Evolutionary conservation across 2,797 vertebrate genomes (phyloP).

Genomic region (Benthosema pterotum): DNA sequence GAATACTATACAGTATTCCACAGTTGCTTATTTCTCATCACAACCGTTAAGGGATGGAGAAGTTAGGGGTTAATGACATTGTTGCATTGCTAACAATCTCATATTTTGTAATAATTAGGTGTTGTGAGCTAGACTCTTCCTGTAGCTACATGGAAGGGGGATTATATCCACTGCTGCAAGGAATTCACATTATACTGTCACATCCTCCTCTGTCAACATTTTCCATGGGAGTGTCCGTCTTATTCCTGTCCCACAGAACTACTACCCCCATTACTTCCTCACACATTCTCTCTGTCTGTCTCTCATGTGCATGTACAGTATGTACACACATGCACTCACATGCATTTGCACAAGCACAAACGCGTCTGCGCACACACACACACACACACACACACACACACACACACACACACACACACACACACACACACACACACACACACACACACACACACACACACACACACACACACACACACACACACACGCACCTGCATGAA

Average conservation of each 20-base stretch:
- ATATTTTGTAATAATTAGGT: too few relatives aligned
- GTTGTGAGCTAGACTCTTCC: too few relatives aligned
- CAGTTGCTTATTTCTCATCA: too few relatives aligned
- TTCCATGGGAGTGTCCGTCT: slow-evolving; percentile 62
- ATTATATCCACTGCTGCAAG: too few relatives aligned
- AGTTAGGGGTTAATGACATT: too few relatives aligned
- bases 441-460: slow-evolving; percentile 1
- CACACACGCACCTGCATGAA: too few relatives aligned
- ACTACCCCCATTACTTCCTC: slow-evolving; percentile 23
- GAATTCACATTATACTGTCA: background rate
- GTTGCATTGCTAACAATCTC: too few relatives aligned
- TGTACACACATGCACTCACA: slow-evolving; percentile 6
- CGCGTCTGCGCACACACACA: background rate
- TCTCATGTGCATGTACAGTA: too few relatives aligned
- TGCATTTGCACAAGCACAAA: background rate
- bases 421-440: background rate
- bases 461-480: background rate
- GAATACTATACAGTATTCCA: too few relatives aligned
- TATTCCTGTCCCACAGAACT: slow-evolving; percentile 47
- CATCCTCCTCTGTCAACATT: slow-evolving; percentile 39
- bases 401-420: background rate
- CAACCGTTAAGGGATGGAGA: too few relatives aligned
- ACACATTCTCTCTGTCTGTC: background rate
- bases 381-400: slow-evolving; percentile 10
- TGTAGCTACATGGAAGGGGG: too few relatives aligned